phyloP scores from a whole-genome alignment of 2,888 invertebrate species.

The Andrena praecox region DNA sequence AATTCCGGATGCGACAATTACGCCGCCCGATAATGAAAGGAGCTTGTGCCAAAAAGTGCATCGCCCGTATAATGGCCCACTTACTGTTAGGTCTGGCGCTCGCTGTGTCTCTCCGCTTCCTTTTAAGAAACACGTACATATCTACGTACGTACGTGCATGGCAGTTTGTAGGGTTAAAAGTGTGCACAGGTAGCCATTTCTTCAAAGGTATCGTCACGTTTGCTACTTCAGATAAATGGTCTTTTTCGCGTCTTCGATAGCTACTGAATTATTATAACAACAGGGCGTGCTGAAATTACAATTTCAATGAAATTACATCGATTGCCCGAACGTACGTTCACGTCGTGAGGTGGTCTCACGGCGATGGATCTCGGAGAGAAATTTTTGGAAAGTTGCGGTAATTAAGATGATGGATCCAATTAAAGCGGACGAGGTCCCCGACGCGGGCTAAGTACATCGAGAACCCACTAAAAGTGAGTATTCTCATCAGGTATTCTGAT shows the following conservation, averaged over 20 bases:
- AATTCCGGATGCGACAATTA: slow-evolving; percentile 69
- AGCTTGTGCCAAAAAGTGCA: slow-evolving; percentile 52
- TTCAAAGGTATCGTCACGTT: too few relatives aligned
- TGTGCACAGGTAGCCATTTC: too few relatives aligned
- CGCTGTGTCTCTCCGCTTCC: background rate
- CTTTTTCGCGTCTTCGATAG: too few relatives aligned
- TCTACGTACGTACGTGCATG: background rate
- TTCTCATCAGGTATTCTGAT: slow-evolving; percentile 69
- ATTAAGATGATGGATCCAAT: slow-evolving; percentile 54
- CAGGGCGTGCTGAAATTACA: too few relatives aligned
- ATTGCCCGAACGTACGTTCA: background rate
- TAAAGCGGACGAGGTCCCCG: slow-evolving; percentile 43
- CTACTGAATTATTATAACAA: too few relatives aligned
- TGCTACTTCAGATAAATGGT: background rate
- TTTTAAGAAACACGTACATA: background rate
- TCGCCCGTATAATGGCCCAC: slow-evolving; percentile 39
- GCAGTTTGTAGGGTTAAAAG: background rate
- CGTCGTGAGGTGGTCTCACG: background rate
- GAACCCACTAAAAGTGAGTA: slow-evolving; percentile 62
- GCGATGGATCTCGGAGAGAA: slow-evolving; percentile 11
- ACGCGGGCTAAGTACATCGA: slow-evolving; percentile 48
- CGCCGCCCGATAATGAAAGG: slow-evolving; percentile 50
- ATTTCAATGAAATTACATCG: too few relatives aligned
- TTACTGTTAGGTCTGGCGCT: slow-evolving; percentile 16
- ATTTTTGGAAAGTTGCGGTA: slow-evolving; percentile 33